phyloP scores from a whole-genome alignment of 2,797 vertebrate species.

The Psittacula echo region DNA sequence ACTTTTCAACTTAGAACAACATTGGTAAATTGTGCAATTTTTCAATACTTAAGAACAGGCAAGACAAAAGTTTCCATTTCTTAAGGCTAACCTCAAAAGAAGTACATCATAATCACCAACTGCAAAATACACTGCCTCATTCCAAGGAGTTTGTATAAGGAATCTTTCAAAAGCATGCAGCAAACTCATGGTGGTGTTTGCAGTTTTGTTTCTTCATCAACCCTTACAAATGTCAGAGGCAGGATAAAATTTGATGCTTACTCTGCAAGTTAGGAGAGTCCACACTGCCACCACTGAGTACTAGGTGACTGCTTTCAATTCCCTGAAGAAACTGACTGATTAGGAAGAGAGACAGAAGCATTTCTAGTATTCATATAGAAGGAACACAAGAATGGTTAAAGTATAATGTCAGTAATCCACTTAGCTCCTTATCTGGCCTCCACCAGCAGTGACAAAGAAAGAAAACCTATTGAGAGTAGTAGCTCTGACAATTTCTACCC shows the following conservation, averaged over 20 bases:
- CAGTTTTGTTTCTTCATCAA: background rate
- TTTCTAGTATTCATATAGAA: slow-evolving; percentile 8
- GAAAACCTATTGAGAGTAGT: background rate
- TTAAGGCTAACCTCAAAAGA: background rate
- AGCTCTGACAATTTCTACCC: too few species aligned
- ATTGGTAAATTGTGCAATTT: background rate
- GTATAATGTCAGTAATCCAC: background rate
- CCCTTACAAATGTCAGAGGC: background rate
- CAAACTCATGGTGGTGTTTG: fast-evolving
- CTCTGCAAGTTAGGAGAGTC: background rate
- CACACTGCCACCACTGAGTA: background rate
- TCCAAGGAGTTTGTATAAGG: background rate
- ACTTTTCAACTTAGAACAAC: background rate
- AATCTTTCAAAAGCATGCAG: background rate
- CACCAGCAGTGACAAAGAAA: background rate
- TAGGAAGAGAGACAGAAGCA: slow-evolving; percentile 16
- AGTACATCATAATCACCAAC: background rate
- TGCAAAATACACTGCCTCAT: background rate
- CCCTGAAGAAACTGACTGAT: slow-evolving; percentile 1
- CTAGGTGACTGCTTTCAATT: slow-evolving; percentile 16
- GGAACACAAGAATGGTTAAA: background rate
- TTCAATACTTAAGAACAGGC: background rate
- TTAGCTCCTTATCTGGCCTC: background rate
- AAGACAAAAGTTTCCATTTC: background rate
- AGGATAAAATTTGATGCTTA: background rate